phyloP scores from a whole-genome alignment of 1,140 invertebrate species.

The Uloborus diversus region DNA sequence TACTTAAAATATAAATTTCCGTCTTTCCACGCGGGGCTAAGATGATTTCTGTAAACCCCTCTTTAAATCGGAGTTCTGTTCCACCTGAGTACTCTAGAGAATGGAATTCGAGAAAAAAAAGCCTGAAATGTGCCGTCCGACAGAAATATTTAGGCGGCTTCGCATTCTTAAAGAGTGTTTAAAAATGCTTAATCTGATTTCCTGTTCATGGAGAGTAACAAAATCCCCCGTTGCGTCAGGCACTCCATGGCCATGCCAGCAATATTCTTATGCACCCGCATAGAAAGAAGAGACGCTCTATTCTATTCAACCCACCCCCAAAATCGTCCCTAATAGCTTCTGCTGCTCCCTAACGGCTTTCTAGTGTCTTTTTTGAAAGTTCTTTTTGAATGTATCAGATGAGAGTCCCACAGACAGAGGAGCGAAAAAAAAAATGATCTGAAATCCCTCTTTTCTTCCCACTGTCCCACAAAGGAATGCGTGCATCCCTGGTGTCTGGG shows the following conservation, averaged over 20 bases:
- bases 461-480: slow-evolving; percentile 38
- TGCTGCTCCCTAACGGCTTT: background rate
- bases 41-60: too few species aligned
- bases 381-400: slow-evolving; percentile 13
- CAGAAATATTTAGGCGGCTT: too few species aligned
- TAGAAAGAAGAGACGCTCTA: background rate
- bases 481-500: slow-evolving; percentile 27
- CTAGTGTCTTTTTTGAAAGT: background rate
- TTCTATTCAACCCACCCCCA: background rate
- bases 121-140: too few species aligned
- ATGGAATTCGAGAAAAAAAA: too few species aligned
- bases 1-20: too few species aligned
- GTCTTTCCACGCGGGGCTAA: too few species aligned
- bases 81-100: too few species aligned
- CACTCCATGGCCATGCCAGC: background rate
- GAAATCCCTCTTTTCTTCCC: background rate
- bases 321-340: background rate
- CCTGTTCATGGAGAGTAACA: background rate
- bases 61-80: too few species aligned
- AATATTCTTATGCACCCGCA: background rate
- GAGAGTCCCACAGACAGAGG: background rate
- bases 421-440: background rate
- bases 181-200: slow-evolving; percentile 48
- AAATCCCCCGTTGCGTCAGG: background rate
- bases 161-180: background rate